Evolutionary conservation across 2,797 vertebrate species (phyloP), one percentile per base, ranked within the genome.

Genomic region (Mallotus villosus): DNA sequence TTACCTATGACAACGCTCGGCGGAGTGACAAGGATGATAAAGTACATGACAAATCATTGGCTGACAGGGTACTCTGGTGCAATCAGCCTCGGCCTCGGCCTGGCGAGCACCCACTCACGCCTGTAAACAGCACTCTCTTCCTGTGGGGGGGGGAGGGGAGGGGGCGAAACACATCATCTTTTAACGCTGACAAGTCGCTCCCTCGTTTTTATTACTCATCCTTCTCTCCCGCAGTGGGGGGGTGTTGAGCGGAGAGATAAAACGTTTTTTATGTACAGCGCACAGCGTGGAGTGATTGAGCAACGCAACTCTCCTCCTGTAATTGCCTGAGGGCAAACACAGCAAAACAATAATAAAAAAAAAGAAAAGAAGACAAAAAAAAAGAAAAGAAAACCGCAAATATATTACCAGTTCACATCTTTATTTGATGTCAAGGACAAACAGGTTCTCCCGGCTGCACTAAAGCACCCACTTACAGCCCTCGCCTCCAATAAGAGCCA

Each of bases 1-100:
- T 89, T 95, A 92, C 92, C 93, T 92, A 88, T 85, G 89, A 93
- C 92, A 92, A 94, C 86, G 75, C 80, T 85, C 88, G 82, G 91
- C 90, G 66, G 88, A 94, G 92, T 93, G 95, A 95, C 94, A 94
- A 86, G 91, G 92, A 94, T 94, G 95, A 96, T 94, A 94, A 95
- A 95, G 91, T 93, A 95, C 83, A 87, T 94, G 93, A 95, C 92
- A 94, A 94, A 96, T 94, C 93, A 93, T 60, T 67, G 93, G 92
- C 92, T 95, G 94, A 94, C 90, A 92, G 93, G 84, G 88, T 84
- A 78, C 90, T 81, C 85, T 86, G 88, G 92, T 85, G 88, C 93
- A 93, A 95, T 94, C 94, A 93, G 94, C 92, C 91, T 90, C 82
- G 85, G 91, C 90, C 83, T 81, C 88, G 85, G 91, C 91, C 92